Conservation (phyloP, 2,113 vertebrate genomes). For the Tympanuchus pallidicinctus region DNA sequence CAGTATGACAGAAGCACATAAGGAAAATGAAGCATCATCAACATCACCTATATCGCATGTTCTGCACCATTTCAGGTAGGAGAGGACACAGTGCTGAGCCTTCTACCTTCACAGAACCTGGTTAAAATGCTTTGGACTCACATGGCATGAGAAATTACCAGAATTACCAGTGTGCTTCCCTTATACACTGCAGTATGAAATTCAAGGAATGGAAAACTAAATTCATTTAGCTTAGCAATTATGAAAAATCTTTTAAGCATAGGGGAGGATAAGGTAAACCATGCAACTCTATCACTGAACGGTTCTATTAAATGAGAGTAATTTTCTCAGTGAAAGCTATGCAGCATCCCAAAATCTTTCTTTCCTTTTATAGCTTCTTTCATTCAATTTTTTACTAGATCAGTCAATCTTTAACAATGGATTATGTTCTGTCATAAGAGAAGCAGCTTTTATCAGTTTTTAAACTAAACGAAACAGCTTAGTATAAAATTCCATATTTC, state of each 20-base stretch:
- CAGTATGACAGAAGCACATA: background rate
- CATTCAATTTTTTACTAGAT: background rate
- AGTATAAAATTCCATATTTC: background rate
- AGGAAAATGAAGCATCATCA: background rate
- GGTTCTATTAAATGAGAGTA: background rate
- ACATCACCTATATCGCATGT: background rate
- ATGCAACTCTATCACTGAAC: background rate
- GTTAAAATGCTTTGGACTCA: background rate
- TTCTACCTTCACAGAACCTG: background rate
- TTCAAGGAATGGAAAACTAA: background rate
- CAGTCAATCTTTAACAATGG: background rate
- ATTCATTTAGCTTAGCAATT: background rate
- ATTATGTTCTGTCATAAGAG: background rate
- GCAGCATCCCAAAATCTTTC: background rate
- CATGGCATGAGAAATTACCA: background rate
- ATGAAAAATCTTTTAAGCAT: background rate
- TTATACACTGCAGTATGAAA: background rate
- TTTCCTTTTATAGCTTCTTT: background rate
- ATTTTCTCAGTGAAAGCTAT: background rate
- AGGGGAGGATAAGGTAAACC: background rate
- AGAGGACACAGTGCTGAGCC: background rate
- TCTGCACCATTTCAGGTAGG: fast-evolving
- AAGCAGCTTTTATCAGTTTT: background rate
- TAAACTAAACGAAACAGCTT: background rate
- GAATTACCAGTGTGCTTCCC: background rate